Evolutionary conservation across 2,113 vertebrate species (phyloP), one percentile per base, ranked within the genome.

Genomic region (Austrofundulus limnaeus): DNA sequence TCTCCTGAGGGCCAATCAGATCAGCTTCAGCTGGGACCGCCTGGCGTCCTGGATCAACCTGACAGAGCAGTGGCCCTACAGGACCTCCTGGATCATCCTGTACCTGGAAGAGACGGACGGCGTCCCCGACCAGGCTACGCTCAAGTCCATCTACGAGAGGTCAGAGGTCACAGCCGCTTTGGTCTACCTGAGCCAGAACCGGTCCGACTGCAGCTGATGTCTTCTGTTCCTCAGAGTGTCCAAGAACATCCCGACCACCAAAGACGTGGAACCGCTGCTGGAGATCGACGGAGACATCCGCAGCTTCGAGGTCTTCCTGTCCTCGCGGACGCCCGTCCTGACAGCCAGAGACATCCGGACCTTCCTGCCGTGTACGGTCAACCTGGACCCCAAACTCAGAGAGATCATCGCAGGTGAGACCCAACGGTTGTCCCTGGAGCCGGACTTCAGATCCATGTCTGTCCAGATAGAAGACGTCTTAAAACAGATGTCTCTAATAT

Each of bases 31-130:
- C 62, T 99, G 97, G 97, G 97, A 99, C 72, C 93, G 97, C 2
- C 91, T 99, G 73, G 97, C 95, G 0, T 97, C 96, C 8, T 99
- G 97, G 97, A 99, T 99, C 90, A 98, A 98, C 87, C 91, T 99
- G 65, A 99, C 97, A 0, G 97, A 99, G 82, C 96, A 98, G 88
- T 99, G 97, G 97, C 97, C 97, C 0, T 99, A 99, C 66, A 92
- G 97, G 21, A 99, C 96, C 0, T 99, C 97, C 0, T 99, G 97
- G 97, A 92, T 98, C 54, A 96, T 99, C 66, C 70, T 99, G 5
- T 96, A 94, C 87, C 86, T 99, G 81, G 97, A 98, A 75, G 96
- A 99, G 86, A 97, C 94, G 0, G 95, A 98, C 19, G 93, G 91
- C 8, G 82, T 98, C 60, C 94, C 95, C 0, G 97, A 98, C 70